phyloP scores from a whole-genome alignment of 1,140 invertebrate species.

The Hesperophylax magnus region DNA sequence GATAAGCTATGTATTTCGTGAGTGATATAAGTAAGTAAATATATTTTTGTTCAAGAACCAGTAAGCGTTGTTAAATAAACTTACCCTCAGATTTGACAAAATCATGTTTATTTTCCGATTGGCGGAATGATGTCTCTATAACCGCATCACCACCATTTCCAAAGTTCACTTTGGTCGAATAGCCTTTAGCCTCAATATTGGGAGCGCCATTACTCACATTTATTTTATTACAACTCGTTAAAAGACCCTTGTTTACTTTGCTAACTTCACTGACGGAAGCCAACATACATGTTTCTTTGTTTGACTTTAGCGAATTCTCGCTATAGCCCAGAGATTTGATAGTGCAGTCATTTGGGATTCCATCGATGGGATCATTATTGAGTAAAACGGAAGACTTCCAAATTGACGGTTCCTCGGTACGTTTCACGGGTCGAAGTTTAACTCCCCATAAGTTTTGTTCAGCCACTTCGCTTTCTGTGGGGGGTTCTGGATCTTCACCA shows the following conservation, averaged over 20 bases:
- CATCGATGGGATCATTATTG: constrained; percentile 59
- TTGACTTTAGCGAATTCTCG: not conserved
- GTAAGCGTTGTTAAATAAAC: not conserved
- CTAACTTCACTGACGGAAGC: constrained; percentile 21
- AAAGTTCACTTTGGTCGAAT: constrained; percentile 73
- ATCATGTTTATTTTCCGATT: constrained; percentile 47
- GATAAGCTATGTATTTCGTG: too few relatives aligned
- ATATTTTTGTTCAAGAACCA: too few relatives aligned
- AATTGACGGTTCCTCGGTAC: constrained; percentile 58
- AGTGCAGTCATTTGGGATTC: not conserved
- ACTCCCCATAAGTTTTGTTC: constrained; percentile 68
- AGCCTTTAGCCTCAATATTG: constrained; percentile 61
- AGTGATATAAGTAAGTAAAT: too few relatives aligned
- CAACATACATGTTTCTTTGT: constrained; percentile 1
- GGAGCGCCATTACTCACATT: not conserved
- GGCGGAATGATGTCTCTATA: constrained; percentile 59
- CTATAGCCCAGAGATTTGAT: not conserved
- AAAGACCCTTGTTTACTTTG: constrained; percentile 9
- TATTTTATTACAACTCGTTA: not conserved
- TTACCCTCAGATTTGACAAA: constrained; percentile 55
- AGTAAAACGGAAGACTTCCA: constrained; percentile 66
- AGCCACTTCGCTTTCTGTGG: constrained; percentile 58
- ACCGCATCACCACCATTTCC: constrained; percentile 64
- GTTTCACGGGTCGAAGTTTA: constrained; percentile 61
- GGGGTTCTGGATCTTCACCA: constrained; percentile 73